Conservation (phyloP, 2,113 vertebrate species). For the Stegastes partitus region DNA sequence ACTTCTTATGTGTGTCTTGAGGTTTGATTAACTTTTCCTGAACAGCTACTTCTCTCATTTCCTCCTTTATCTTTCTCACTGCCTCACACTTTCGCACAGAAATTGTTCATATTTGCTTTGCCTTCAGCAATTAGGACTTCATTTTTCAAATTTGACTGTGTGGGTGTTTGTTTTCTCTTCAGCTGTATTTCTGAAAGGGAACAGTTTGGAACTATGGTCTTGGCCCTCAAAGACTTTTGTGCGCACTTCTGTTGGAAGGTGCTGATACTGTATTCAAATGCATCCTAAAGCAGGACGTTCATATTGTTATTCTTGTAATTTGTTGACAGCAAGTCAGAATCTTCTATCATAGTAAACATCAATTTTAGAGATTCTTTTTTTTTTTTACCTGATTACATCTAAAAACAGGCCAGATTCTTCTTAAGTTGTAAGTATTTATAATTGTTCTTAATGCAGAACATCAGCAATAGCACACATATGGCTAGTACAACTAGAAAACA, state of each 20-base stretch:
- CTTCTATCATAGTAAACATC: neutral
- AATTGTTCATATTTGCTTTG: neutral
- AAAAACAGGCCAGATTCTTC: too few species aligned
- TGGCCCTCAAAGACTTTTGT: neutral
- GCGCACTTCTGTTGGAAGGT: neutral
- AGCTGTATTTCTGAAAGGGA: conserved; percentile 1
- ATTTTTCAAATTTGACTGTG: neutral
- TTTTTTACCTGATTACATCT: too few species aligned
- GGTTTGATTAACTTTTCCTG: conserved; percentile 38
- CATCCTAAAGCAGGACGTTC: conserved; percentile 1
- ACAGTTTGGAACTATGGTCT: conserved; percentile 46
- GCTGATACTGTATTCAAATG: neutral
- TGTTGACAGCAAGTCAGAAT: neutral
- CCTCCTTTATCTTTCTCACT: conserved; percentile 31
- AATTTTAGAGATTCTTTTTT: too few species aligned
- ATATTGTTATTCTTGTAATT: neutral
- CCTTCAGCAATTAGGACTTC: conserved; percentile 4
- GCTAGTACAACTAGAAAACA: too few species aligned
- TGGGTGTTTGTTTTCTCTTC: conserved; percentile 9
- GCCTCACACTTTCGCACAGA: conserved; percentile 8
- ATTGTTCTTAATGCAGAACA: too few species aligned
- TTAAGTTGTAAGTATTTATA: too few species aligned
- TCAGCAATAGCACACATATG: neutral
- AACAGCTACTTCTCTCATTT: conserved; percentile 22
- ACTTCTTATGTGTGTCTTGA: conserved; percentile 48